phyloP scores from a whole-genome alignment of 92 coral and sea anemone species.

The Heteractis magnifica region DNA sequence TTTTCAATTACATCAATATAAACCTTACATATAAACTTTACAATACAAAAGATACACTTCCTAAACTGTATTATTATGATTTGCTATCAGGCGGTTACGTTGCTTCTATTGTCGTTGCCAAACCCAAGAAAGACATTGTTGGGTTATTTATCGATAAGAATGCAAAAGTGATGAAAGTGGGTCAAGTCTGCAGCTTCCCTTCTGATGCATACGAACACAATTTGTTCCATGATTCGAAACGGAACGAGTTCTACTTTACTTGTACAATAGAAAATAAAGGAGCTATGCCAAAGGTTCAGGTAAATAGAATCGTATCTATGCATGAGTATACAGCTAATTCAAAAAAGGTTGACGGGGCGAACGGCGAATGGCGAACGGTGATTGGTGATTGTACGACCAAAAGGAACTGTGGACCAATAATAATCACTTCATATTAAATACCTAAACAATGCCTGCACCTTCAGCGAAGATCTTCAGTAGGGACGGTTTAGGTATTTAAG shows the following conservation, averaged over 20 bases:
- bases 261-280: slow-evolving; percentile 68
- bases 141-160: slow-evolving; percentile 42
- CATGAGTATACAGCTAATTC: too few species aligned
- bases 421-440: too few species aligned
- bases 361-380: too few species aligned
- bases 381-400: background rate
- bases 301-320: slow-evolving; percentile 13
- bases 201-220: slow-evolving; percentile 74
- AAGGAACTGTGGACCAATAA: background rate
- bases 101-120: slow-evolving; percentile 49
- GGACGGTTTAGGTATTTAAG: too few species aligned
- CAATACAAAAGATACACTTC: too few species aligned
- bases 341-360: too few species aligned
- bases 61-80: background rate
- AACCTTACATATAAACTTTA: too few species aligned
- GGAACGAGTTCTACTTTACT: slow-evolving; percentile 71
- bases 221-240: slow-evolving; percentile 78
- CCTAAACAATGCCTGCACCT: too few species aligned
- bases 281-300: slow-evolving; percentile 32
- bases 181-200: slow-evolving; percentile 54
- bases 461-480: too few species aligned
- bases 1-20: too few species aligned
- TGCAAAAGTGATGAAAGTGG: slow-evolving; percentile 35
- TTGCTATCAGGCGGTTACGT: slow-evolving; percentile 78
- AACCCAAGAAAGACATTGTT: slow-evolving; percentile 57